These are phyloP conservation scores for Chamaetylas fuelleborni DNA, from an alignment of 2,113 vertebrate genomes.

Conservation along the genomic window DNA sequence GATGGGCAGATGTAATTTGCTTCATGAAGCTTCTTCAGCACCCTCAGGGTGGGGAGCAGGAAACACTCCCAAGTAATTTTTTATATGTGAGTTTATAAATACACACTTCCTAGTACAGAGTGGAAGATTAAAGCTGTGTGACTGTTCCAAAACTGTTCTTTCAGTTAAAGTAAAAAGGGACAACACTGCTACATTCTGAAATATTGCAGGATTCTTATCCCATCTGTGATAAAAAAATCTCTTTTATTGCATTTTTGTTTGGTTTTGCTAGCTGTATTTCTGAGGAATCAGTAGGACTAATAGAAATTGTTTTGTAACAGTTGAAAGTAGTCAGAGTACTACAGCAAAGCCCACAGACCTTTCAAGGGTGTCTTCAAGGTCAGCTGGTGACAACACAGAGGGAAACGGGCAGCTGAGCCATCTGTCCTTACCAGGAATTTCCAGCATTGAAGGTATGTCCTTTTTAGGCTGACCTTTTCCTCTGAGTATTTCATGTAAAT, in stretches of 20 bases:
- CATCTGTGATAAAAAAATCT: neutral
- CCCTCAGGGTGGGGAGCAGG: neutral
- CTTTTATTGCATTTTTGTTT: neutral
- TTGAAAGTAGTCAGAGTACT: slow-evolving; percentile 51
- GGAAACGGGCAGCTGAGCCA: slow-evolving; percentile 31
- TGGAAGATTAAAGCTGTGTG: neutral
- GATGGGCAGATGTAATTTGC: neutral
- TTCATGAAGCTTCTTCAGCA: neutral
- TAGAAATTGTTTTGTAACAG: slow-evolving; percentile 29
- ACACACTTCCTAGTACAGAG: neutral
- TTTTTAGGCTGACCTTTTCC: neutral
- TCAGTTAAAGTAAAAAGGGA: neutral
- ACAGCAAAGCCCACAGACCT: slow-evolving; percentile 66
- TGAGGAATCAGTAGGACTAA: neutral
- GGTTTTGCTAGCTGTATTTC: neutral
- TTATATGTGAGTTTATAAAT: neutral
- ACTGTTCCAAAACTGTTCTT: neutral
- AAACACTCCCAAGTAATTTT: neutral
- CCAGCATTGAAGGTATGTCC: slow-evolving; percentile 69
- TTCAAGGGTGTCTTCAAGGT: slow-evolving; percentile 62
- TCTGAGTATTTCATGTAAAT: neutral
- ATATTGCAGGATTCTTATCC: neutral
- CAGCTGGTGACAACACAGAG: slow-evolving; percentile 54
- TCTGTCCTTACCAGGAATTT: slow-evolving; percentile 72
- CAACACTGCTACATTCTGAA: neutral